A percentile compares a stretch with the other conserved stretches of the same genome.
phyloP scores from a whole-genome alignment of 1,140 invertebrate genomes.

The Luehdorfia chinensis region DNA sequence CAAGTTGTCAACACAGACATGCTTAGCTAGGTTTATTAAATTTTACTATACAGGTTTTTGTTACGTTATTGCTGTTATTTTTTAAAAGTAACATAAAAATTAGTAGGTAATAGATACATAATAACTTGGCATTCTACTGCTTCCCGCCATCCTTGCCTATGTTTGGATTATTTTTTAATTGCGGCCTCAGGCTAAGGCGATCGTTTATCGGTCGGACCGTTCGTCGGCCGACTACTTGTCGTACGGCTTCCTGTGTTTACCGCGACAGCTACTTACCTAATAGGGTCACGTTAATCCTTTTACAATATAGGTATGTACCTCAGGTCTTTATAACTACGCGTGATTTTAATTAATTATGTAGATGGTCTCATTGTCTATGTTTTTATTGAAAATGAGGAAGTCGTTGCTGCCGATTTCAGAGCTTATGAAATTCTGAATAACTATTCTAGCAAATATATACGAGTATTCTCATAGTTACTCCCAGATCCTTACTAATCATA shows the following conservation, averaged over 20 bases:
- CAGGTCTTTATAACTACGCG: not conserved
- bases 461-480: no score
- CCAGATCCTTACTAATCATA: no score
- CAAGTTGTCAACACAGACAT: no score
- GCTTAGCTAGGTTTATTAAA: no score
- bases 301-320: constrained; percentile 7
- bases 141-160: constrained; percentile 7
- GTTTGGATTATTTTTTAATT: constrained; percentile 14
- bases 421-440: no score
- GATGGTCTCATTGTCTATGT: not conserved
- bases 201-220: constrained; percentile 10
- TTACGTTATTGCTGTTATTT: no score
- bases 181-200: constrained; percentile 6
- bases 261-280: not conserved
- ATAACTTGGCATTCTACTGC: not conserved
- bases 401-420: no score
- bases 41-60: no score
- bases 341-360: not conserved
- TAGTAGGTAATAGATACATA: not conserved
- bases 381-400: no score
- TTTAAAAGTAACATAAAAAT: no score
- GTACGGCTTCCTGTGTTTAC: constrained; percentile 9
- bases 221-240: not conserved
- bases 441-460: no score
- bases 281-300: constrained; percentile 10